Conservation (phyloP, 2,797 vertebrate genomes). For the Anolis apletophallus region DNA sequence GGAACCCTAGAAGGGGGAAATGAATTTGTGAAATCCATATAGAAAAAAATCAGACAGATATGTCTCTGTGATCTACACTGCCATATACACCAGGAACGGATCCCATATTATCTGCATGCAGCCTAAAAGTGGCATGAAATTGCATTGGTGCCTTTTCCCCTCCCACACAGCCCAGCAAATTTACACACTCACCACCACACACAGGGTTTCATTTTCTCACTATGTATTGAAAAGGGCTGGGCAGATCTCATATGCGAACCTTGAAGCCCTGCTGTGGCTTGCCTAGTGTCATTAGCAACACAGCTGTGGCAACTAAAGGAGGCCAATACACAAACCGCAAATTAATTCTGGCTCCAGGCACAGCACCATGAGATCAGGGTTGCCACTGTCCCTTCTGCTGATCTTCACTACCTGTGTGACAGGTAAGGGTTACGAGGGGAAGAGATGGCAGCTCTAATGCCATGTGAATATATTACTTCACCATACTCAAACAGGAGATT, state of each 20-base stretch:
- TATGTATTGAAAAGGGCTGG: not conserved
- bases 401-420: conserved; percentile 26
- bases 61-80: too few relatives aligned
- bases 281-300: conserved; percentile 22
- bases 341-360: not conserved
- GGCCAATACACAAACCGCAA: not conserved
- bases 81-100: too few relatives aligned
- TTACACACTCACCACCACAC: not conserved
- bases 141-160: not conserved
- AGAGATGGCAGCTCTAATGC: too few relatives aligned
- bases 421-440: conserved; percentile 50
- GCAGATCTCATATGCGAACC: not conserved
- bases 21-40: too few relatives aligned
- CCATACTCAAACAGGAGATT: not conserved
- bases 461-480: not conserved
- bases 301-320: conserved; percentile 4
- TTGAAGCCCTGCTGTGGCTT: not conserved
- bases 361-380: conserved; percentile 36
- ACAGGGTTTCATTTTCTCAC: not conserved
- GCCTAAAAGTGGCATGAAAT: not conserved
- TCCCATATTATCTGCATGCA: not conserved
- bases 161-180: not conserved
- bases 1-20: too few relatives aligned
- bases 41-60: too few relatives aligned
- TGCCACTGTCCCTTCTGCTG: conserved; percentile 37